Percentiles rank a stretch among this genome's conserved stretches.
Conservation (phyloP, 2,797 vertebrate genomes). For the Danio aesculapii region DNA sequence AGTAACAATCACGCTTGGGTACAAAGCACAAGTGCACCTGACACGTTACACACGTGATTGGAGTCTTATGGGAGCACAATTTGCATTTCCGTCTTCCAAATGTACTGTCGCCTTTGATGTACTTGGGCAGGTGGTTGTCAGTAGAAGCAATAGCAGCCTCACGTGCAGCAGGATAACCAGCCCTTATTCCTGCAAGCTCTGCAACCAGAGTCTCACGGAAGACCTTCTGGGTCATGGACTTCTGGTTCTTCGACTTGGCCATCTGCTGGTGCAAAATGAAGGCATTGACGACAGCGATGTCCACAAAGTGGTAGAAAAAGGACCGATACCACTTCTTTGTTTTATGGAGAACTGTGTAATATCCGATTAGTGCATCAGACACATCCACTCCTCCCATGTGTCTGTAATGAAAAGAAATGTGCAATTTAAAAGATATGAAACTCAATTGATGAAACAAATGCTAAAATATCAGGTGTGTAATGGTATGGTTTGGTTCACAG, state of each 20-base stretch:
- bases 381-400: conserved; percentile 76
- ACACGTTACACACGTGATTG: conserved; percentile 27
- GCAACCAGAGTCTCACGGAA: conserved; percentile 25
- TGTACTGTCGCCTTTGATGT: conserved; percentile 4
- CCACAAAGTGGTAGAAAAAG: conserved; percentile 48
- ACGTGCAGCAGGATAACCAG: not conserved
- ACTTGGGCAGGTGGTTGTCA: conserved; percentile 23
- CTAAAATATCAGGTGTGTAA: no score
- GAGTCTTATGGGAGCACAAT: conserved; percentile 7
- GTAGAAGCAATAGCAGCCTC: not conserved
- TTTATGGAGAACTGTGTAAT: conserved; percentile 74
- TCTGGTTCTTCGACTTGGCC: conserved; percentile 1
- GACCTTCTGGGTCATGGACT: conserved; percentile 3
- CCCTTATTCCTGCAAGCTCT: not conserved
- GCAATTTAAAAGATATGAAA: not conserved
- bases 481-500: no score
- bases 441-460: no score
- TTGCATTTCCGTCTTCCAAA: conserved; percentile 7
- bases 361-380: conserved; percentile 73
- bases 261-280: conserved; percentile 71
- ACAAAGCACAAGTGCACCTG: conserved; percentile 3
- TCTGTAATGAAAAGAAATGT: not conserved
- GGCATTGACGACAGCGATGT: conserved; percentile 72
- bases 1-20: conserved; percentile 6
- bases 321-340: conserved; percentile 74